phyloP scores from a whole-genome alignment of 1,140 invertebrate genomes.

The Drosophila kepulauana region DNA sequence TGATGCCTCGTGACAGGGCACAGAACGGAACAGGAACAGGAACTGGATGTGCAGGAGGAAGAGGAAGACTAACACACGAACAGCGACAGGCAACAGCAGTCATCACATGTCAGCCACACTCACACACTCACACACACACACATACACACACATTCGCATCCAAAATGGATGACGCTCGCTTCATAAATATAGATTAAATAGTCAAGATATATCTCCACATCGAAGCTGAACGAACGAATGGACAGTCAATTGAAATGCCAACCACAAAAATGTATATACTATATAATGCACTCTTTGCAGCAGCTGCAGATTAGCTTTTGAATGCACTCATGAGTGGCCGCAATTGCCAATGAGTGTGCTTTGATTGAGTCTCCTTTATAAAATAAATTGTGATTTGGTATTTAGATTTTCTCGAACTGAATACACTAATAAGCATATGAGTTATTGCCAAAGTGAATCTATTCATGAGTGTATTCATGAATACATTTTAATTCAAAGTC shows the following conservation, averaged over 20 bases:
- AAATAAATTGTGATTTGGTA: not conserved
- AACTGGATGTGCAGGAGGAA: not conserved
- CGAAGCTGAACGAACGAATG: not conserved
- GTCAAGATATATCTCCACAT: slow-evolving; percentile 4
- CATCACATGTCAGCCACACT: slow-evolving; percentile 43
- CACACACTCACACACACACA: not conserved
- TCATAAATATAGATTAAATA: slow-evolving; percentile 77
- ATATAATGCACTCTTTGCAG: not conserved
- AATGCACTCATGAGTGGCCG: slow-evolving; percentile 6
- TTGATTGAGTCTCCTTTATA: not conserved
- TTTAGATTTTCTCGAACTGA: not conserved
- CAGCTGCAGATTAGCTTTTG: not conserved
- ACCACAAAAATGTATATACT: not conserved
- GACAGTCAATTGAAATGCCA: slow-evolving; percentile 22
- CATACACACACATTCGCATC: not conserved
- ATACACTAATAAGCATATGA: not conserved
- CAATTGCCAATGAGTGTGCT: not conserved
- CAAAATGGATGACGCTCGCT: slow-evolving; percentile 27
- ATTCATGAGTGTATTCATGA: slow-evolving; percentile 1
- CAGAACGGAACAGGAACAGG: slow-evolving; percentile 8
- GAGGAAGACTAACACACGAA: not conserved
- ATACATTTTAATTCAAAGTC: too few relatives aligned
- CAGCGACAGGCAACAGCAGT: slow-evolving; percentile 11
- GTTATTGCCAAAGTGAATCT: not conserved
- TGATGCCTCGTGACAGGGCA: slow-evolving; percentile 64